Percentiles rank a stretch among this genome's conserved stretches.
phyloP scores from a whole-genome alignment of 2,113 vertebrate species.

The Campylorhamphus procurvoides region DNA sequence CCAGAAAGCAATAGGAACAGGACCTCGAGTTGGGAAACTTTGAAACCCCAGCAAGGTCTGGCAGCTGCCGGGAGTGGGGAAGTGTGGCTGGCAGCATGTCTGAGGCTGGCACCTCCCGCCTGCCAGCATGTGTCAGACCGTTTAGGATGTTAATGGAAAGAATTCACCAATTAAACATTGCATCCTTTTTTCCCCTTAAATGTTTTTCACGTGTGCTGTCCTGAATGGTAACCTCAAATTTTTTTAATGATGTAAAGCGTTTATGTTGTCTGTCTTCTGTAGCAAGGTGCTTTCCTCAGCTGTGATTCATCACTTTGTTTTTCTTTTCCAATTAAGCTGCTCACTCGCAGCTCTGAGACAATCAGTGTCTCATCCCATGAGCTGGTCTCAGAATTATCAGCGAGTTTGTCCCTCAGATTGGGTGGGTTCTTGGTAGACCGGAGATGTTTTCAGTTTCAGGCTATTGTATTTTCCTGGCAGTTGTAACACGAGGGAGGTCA shows the following conservation, averaged over 20 bases:
- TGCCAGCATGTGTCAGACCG: background rate
- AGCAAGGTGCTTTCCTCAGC: slow-evolving; percentile 32
- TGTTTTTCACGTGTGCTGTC: background rate
- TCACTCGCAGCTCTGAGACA: background rate
- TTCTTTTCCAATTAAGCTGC: background rate
- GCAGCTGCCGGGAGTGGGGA: background rate
- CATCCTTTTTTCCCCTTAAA: background rate
- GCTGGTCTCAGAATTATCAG: background rate
- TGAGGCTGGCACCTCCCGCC: background rate
- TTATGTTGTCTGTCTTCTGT: background rate
- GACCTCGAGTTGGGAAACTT: background rate
- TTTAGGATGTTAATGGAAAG: background rate
- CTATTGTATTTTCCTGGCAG: background rate
- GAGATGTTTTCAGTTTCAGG: background rate
- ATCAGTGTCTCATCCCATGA: background rate
- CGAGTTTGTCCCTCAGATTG: background rate
- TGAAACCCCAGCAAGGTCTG: background rate
- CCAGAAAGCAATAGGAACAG: background rate
- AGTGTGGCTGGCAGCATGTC: background rate
- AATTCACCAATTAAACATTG: background rate
- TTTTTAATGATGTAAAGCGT: background rate
- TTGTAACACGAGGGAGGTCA: background rate
- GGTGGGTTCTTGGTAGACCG: background rate
- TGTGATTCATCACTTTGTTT: background rate
- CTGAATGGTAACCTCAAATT: background rate